Percentiles rank a stretch among this genome's conserved stretches.
Evolutionary conservation across 2,888 invertebrate genomes (phyloP).

Genomic region (Tortricodes alternella): DNA sequence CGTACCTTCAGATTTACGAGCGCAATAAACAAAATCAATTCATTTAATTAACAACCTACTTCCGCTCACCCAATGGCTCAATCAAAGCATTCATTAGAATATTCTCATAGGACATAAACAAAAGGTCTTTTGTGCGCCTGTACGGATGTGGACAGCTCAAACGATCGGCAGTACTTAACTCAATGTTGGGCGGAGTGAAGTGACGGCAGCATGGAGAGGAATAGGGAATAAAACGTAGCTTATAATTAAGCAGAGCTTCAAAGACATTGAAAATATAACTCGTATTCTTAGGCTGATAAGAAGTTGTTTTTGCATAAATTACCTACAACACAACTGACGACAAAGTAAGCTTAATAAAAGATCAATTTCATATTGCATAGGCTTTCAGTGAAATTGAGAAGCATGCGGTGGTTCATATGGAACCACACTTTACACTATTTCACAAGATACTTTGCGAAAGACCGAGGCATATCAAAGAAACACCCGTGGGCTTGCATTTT

Average conservation of each 20-base stretch:
- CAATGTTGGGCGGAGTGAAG: conserved; percentile 65
- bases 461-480: conserved; percentile 10
- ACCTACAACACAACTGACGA: neutral
- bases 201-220: conserved; percentile 68
- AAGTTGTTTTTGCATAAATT: neutral
- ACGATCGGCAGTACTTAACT: conserved; percentile 50
- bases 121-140: conserved; percentile 62
- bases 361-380: neutral
- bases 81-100: conserved; percentile 64
- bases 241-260: conserved; percentile 55
- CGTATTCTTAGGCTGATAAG: too few species aligned
- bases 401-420: too few species aligned
- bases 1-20: conserved; percentile 20
- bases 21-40: conserved; percentile 34
- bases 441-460: conserved; percentile 3
- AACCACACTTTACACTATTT: neutral
- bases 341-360: neutral
- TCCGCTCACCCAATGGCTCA: conserved; percentile 55
- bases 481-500: conserved; percentile 20
- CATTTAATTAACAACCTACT: conserved; percentile 71
- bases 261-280: conserved; percentile 5
- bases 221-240: conserved; percentile 69
- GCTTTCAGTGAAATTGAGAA: too few species aligned
- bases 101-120: conserved; percentile 73
- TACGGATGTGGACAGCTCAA: conserved; percentile 45